Evolutionary conservation across 1,140 invertebrate species (phyloP), one percentile per base, ranked within the genome.

Genomic region (Drosophila pandora): DNA sequence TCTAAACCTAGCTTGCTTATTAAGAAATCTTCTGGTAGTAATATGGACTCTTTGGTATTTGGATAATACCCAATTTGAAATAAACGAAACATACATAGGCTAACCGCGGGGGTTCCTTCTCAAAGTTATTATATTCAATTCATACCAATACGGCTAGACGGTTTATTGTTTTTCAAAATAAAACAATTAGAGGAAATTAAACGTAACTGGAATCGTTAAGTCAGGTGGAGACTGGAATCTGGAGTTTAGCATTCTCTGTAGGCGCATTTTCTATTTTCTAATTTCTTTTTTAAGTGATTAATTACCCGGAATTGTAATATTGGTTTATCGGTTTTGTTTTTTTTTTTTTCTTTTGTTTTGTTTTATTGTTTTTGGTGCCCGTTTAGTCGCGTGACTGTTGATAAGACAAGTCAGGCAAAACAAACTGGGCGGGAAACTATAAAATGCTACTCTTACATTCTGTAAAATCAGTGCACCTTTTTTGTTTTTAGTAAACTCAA

Each of bases 1-100:
- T 9, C 7, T 74, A 74, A 72, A 68, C 78, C 25, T 28, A 28
- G 83, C 64, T 70, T 76, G 73, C 90, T 91, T 91, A 91, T 91
- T 91, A 91, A 91, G 90, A 91, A 91, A 91, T 90, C 90, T 91
- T 91, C 90, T 91, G 90, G 90, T 84, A 91, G 90, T 91, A 91
- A 89, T 91, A 91, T 91, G 90, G 90, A 91, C 90, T 91, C 90
- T 91, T 91, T 91, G 90, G 90, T 89, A 91, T 90, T 74, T 88
- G 71, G 50, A 79, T 57, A 87, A 87, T 87, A 87, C 83, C 83
- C 79, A 83, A 87, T 87, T 65, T 28, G 21, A 73, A 13, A 55
- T 64, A 45, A 68, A 68, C 47, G 63, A 37, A 76, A 65, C 61
- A 37, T 60, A 52, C 81, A 61, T 64, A 32, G 41, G n/a, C 41